A percentile compares a stretch with the other conserved stretches of the same genome.
These are phyloP conservation scores for Stratiolaelaps scimitus DNA, from an alignment of 1,140 invertebrate genomes.

Conservation along the genomic window DNA sequence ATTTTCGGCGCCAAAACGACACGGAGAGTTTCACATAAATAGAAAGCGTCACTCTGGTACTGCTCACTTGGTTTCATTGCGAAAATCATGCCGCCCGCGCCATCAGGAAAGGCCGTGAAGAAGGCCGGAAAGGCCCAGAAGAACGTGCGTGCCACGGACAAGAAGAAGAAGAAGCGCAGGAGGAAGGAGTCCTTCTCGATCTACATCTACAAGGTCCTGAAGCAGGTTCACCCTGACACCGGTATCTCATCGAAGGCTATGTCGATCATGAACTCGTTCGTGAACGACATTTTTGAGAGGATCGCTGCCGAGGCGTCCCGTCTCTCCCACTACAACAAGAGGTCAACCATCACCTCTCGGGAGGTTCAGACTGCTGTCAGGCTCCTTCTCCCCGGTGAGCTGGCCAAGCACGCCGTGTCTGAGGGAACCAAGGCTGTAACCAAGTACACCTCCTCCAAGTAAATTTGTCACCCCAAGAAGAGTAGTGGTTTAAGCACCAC, in stretches of 20 bases:
- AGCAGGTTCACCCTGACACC: slow-evolving; percentile 57
- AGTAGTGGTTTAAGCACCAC: no score
- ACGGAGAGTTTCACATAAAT: neutral
- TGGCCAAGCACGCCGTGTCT: slow-evolving; percentile 44
- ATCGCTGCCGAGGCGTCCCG: slow-evolving; percentile 41
- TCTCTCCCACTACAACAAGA: slow-evolving; percentile 40
- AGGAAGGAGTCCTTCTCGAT: slow-evolving; percentile 55
- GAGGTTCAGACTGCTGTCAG: slow-evolving; percentile 43
- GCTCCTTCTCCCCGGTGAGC: slow-evolving; percentile 41
- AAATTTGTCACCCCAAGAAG: slow-evolving; percentile 33
- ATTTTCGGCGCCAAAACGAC: neutral
- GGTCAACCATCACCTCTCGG: slow-evolving; percentile 41
- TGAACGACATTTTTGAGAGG: slow-evolving; percentile 42
- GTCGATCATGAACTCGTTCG: slow-evolving; percentile 47
- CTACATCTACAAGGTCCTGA: slow-evolving; percentile 58
- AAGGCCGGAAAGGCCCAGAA: slow-evolving; percentile 30
- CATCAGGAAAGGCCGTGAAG: slow-evolving; percentile 46
- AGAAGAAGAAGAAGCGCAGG: slow-evolving; percentile 34
- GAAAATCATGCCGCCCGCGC: slow-evolving; percentile 41
- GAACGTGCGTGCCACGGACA: slow-evolving; percentile 30
- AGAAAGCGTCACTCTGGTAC: neutral
- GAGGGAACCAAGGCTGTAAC: slow-evolving; percentile 46
- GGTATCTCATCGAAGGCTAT: slow-evolving; percentile 48
- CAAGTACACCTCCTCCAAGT: slow-evolving; percentile 45
- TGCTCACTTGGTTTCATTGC: neutral